Evolutionary conservation across 2,888 invertebrate species (phyloP).

Genomic region (Thecophora atra): DNA sequence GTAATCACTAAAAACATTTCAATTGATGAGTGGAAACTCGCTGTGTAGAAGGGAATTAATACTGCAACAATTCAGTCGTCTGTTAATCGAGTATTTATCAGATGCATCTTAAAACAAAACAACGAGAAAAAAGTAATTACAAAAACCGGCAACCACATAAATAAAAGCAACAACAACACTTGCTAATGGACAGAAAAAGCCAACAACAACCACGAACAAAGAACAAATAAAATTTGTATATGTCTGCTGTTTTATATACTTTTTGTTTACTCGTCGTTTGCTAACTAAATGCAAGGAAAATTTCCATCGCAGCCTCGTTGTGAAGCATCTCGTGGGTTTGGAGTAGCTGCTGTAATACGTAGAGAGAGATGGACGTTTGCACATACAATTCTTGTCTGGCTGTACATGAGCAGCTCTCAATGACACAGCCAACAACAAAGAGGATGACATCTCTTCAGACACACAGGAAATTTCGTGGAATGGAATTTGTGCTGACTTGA

Average conservation of each 20-base stretch:
- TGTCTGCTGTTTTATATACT: conserved; percentile 5
- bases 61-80: not conserved
- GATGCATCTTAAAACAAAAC: not conserved
- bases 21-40: not conserved
- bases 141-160: not conserved
- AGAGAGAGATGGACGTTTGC: not conserved
- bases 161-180: conserved; percentile 17
- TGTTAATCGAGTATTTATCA: no score
- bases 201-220: conserved; percentile 1
- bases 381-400: no score
- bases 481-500: conserved; percentile 1
- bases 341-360: not conserved
- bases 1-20: not conserved
- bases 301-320: conserved; percentile 2
- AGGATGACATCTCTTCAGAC: not conserved
- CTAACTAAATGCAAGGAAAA: conserved; percentile 29
- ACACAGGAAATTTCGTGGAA: conserved; percentile 29
- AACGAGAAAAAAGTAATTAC: not conserved
- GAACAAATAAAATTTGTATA: not conserved
- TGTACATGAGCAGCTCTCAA: not conserved
- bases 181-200: conserved; percentile 25
- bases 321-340: conserved; percentile 11
- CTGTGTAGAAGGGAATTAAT: not conserved
- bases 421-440: not conserved
- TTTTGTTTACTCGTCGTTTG: not conserved